Evolutionary conservation across 2,888 invertebrate species (phyloP).

Genomic region (Pammene fasciana): DNA sequence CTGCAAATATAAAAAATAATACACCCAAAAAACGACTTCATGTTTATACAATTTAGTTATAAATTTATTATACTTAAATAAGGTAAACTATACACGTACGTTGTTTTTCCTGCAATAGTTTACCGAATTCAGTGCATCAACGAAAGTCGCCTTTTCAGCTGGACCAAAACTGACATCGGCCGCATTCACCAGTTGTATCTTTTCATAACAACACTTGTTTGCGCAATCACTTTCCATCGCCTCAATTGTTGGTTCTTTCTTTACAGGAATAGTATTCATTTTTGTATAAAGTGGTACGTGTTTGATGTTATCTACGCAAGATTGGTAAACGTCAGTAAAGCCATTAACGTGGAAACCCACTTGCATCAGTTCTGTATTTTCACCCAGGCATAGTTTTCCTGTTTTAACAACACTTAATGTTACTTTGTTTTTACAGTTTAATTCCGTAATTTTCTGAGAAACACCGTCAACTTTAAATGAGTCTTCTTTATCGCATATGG

Average conservation of each 20-base stretch:
- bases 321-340: conserved; percentile 24
- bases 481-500: conserved; percentile 30
- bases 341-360: conserved; percentile 30
- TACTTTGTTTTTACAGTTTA: conserved; percentile 14
- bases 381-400: conserved; percentile 17
- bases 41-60: too few species aligned
- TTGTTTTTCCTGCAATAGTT: conserved; percentile 38
- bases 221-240: conserved; percentile 49
- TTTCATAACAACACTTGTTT: conserved; percentile 47
- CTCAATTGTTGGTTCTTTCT: neutral
- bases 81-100: neutral
- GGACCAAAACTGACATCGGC: conserved; percentile 46
- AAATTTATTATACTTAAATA: neutral
- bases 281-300: conserved; percentile 29
- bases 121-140: conserved; percentile 49
- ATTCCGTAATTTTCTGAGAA: conserved; percentile 14
- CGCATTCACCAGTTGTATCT: conserved; percentile 47
- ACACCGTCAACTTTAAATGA: conserved; percentile 17
- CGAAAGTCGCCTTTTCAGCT: conserved; percentile 46
- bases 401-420: neutral
- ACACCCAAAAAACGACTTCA: too few species aligned
- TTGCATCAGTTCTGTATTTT: conserved; percentile 15
- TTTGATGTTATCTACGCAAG: conserved; percentile 22
- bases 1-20: neutral
- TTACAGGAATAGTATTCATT: conserved; percentile 3